These are phyloP conservation scores for Macropis europaea DNA, from an alignment of 2,888 invertebrate species.

Conservation along the genomic window DNA sequence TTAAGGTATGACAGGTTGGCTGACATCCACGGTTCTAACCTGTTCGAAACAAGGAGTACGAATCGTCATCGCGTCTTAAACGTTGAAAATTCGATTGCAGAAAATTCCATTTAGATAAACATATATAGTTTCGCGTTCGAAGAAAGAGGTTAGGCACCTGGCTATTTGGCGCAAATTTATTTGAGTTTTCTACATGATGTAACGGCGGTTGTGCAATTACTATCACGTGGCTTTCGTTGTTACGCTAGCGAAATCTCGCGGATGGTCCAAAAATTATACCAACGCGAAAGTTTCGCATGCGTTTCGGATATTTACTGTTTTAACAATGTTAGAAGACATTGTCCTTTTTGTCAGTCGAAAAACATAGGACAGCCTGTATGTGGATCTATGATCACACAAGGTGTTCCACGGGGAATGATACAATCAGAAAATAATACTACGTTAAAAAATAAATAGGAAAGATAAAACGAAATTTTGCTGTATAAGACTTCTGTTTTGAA, in stretches of 20 bases:
- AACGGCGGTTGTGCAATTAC: constrained; percentile 51
- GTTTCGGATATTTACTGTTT: too few relatives aligned
- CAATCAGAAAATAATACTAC: too few relatives aligned
- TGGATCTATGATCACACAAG: too few relatives aligned
- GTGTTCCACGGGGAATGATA: too few relatives aligned
- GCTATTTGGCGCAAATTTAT: constrained; percentile 44
- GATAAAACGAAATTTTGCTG: too few relatives aligned
- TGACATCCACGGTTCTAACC: neutral
- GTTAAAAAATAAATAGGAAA: too few relatives aligned
- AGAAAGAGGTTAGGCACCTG: constrained; percentile 46
- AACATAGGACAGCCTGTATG: too few relatives aligned
- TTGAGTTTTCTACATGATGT: constrained; percentile 56
- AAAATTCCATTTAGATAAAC: neutral
- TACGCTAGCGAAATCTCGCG: neutral
- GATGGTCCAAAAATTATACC: neutral
- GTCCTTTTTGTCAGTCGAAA: too few relatives aligned
- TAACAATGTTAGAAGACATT: too few relatives aligned
- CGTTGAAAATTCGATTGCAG: neutral
- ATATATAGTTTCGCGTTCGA: constrained; percentile 5
- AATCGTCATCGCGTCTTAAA: neutral
- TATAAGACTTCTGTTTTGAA: too few relatives aligned
- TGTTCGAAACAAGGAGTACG: neutral
- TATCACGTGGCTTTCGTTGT: constrained; percentile 17
- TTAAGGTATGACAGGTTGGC: constrained; percentile 28
- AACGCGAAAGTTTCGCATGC: neutral